Base-by-base conservation (phyloP, 2,888 invertebrate species). In the Xanthia togata region DNA sequence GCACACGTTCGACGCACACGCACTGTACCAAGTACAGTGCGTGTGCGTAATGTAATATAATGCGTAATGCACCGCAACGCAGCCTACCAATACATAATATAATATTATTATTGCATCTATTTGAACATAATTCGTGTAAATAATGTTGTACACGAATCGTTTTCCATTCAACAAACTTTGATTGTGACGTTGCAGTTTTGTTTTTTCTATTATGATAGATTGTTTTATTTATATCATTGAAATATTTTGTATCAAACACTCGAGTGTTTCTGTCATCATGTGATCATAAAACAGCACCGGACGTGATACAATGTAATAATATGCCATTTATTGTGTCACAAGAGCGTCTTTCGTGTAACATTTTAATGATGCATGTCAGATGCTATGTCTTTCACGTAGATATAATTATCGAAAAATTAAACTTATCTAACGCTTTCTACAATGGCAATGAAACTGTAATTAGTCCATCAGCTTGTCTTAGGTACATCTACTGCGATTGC, bases 291-390 rank as follows among this genome's bases (percentile, higher is more conserved):
- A 88, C 85, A 72, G 67, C 71, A 83, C 89, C 92, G 91, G 92
- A 92, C 87, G 88, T 93, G 90, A 90, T 90, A 87, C 41, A 74
- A 82, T 82, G 82, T 87, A 90, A 91, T 90, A 82, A 88, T 88
- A 87, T 87, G 85, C 85, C 89, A 89, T 91, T 89, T 91, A 75
- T 87, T 86, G 69, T 70, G 38, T 50, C 75, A 71, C 76, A 41
- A 71, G 26, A 59, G 59, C 85, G 72, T 76, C 82, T 86, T 87
- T 84, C 75, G 79, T 82, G 84, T 83, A 79, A 71, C 70, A 81
- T 87, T 88, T 85, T 76, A n/a, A 69, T 72, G 63, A 68, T 35
- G 26, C n/a, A n/a, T 81, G 41, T 64, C 47, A 68, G 26, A 77
- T 31, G 31, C 17, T 64, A 17, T 14, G 23, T 53, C 41, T 85